A percentile compares a stretch with the other conserved stretches of the same genome.
Evolutionary conservation across 1,140 invertebrate species (phyloP).

Genomic region (Acromyrmex echinatior): DNA sequence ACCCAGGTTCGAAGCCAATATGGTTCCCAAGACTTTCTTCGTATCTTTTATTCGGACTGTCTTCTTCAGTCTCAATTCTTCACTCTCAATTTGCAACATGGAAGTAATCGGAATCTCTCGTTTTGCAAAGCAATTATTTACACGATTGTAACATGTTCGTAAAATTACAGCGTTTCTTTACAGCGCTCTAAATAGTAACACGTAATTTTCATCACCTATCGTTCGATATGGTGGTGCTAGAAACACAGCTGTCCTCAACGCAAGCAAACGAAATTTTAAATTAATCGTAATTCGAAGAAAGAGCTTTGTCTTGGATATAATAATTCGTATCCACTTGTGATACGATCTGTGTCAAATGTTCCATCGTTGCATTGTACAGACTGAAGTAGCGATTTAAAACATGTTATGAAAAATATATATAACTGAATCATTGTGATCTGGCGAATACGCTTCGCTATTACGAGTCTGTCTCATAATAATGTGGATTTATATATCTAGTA

Average conservation of each 20-base stretch:
- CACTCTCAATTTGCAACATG: slow-evolving; percentile 32
- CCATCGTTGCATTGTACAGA: not conserved
- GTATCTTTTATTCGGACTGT: not conserved
- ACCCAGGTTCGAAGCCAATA: slow-evolving; percentile 24
- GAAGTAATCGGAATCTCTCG: slow-evolving; percentile 67
- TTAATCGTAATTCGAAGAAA: not conserved
- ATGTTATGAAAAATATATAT: not conserved
- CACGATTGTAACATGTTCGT: slow-evolving; percentile 66
- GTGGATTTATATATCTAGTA: not conserved
- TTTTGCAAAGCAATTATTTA: slow-evolving; percentile 73
- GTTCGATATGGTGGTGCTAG: not conserved
- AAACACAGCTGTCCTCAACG: not conserved
- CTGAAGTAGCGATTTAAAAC: not conserved
- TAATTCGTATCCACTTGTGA: not conserved
- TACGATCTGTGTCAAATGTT: not conserved
- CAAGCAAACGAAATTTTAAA: slow-evolving; percentile 23
- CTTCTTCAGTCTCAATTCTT: not conserved
- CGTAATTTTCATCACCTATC: slow-evolving; percentile 65
- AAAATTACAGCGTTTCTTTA: slow-evolving; percentile 38
- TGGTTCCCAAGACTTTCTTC: not conserved
- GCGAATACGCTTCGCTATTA: slow-evolving; percentile 20
- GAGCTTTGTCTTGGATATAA: not conserved
- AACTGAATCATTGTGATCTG: slow-evolving; percentile 39
- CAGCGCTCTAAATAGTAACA: slow-evolving; percentile 30
- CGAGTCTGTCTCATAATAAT: not conserved